These are phyloP conservation scores for Paradisaea rubra DNA, from an alignment of 2,113 vertebrate genomes.

Conservation along the genomic window DNA sequence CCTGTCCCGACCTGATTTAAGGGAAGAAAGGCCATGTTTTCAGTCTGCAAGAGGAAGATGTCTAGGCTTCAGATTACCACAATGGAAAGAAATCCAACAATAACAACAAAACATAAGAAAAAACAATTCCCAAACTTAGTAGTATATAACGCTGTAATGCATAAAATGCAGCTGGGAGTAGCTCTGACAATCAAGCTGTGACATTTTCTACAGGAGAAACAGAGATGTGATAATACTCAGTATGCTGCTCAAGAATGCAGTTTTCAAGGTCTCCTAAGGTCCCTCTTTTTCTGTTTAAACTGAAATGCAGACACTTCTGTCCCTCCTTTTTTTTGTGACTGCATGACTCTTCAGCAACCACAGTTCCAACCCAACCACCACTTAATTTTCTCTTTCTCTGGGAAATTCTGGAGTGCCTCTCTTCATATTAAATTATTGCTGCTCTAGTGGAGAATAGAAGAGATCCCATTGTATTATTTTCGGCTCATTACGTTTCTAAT, in stretches of 20 bases:
- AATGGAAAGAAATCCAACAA: not conserved
- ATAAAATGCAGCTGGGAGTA: not conserved
- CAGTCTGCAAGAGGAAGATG: not conserved
- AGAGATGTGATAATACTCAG: not conserved
- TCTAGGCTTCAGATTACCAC: not conserved
- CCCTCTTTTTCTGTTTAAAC: not conserved
- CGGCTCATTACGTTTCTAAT: constrained; percentile 28
- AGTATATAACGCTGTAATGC: not conserved
- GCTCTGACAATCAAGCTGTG: not conserved
- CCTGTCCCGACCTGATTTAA: not conserved
- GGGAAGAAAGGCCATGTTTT: not conserved
- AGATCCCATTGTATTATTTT: not conserved
- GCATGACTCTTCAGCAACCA: not conserved
- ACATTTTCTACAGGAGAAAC: not conserved
- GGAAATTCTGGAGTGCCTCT: not conserved
- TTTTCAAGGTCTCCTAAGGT: not conserved
- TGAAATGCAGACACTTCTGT: not conserved
- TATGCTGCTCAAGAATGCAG: not conserved
- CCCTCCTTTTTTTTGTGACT: not conserved
- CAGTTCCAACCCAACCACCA: not conserved
- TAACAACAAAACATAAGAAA: not conserved
- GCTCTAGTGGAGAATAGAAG: constrained; percentile 27
- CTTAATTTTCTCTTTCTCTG: not conserved
- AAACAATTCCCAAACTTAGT: not conserved
- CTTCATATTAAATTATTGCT: constrained; percentile 47